Evolutionary conservation across 2,797 vertebrate species (phyloP).

Genomic region (Gymnocypris eckloni): DNA sequence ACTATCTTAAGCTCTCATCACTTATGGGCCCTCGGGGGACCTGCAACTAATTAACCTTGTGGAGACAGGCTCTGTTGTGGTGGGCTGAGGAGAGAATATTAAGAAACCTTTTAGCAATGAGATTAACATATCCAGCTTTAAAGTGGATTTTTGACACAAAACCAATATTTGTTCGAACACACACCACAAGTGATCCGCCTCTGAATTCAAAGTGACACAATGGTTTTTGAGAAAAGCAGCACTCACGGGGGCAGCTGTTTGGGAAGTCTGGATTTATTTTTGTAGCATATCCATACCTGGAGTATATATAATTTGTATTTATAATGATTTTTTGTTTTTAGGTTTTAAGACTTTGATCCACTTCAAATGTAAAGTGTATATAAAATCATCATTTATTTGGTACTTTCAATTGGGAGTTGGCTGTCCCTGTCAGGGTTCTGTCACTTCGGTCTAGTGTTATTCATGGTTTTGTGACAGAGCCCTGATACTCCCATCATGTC

Average conservation of each 20-base stretch:
- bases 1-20: constrained; percentile 78
- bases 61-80: constrained; percentile 75
- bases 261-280: constrained; percentile 31
- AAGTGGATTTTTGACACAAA: constrained; percentile 82
- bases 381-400: too few species aligned
- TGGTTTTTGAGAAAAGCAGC: constrained; percentile 51
- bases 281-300: constrained; percentile 14
- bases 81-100: constrained; percentile 77
- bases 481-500: too few species aligned
- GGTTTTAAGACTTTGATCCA: too few species aligned
- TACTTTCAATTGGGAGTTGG: too few species aligned
- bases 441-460: too few species aligned
- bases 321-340: too few species aligned
- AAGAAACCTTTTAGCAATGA: constrained; percentile 77
- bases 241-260: constrained; percentile 46
- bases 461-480: too few species aligned
- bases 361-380: too few species aligned
- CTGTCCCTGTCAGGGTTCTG: too few species aligned
- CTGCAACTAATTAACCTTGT: constrained; percentile 85
- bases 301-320: too few species aligned
- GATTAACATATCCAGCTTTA: constrained; percentile 83
- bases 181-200: constrained; percentile 60
- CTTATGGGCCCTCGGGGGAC: constrained; percentile 74
- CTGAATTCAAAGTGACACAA: constrained; percentile 69
- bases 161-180: constrained; percentile 78